phyloP scores from a whole-genome alignment of 2,888 invertebrate genomes.

The Ganaspis brasiliensis region DNA sequence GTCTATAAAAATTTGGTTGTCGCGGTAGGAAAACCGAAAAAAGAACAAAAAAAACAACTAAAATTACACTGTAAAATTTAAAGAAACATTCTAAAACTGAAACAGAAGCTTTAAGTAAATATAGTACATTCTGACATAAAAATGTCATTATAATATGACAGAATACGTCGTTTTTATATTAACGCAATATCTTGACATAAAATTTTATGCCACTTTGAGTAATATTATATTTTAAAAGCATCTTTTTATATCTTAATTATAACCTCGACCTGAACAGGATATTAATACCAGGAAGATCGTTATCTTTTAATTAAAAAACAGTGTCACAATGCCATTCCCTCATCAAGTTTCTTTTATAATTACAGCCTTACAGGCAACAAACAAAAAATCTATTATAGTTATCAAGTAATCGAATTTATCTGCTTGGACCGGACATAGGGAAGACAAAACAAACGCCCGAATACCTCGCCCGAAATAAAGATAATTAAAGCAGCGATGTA shows the following conservation, averaged over 20 bases:
- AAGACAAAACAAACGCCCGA: neutral
- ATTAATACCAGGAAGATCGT: constrained; percentile 5
- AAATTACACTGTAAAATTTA: no score
- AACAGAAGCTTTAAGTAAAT: no score
- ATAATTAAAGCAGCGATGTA: neutral
- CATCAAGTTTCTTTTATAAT: neutral
- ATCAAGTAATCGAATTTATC: constrained; percentile 2
- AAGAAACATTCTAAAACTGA: no score
- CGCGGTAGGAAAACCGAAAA: no score
- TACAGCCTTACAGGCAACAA: neutral
- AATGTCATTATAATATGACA: no score
- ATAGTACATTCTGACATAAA: no score
- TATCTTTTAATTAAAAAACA: constrained; percentile 14
- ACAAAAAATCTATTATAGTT: neutral
- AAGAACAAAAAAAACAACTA: no score
- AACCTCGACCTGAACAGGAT: constrained; percentile 11
- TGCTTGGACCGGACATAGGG: neutral
- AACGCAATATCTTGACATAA: no score
- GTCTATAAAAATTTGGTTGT: no score
- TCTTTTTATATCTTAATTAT: neutral
- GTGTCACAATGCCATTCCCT: constrained; percentile 4
- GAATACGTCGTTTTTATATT: no score
- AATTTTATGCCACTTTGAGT: no score
- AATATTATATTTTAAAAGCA: no score
- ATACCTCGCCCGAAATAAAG: neutral